Evolutionary conservation across 1,140 invertebrate species (phyloP), one percentile per base, ranked within the genome.

Genomic region (Zelostemma sp.): DNA sequence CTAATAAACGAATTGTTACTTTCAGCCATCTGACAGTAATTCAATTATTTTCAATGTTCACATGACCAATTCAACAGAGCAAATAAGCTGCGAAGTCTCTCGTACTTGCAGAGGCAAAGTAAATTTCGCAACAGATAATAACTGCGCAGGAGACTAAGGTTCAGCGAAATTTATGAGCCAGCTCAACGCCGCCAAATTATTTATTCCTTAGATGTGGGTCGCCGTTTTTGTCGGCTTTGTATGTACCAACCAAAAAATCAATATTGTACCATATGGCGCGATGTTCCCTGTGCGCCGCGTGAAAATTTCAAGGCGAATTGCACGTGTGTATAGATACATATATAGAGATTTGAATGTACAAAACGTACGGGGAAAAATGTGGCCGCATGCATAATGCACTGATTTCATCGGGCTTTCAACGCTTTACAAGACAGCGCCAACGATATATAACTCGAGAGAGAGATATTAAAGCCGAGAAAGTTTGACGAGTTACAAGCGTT

Each of bases 251-350:
- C 33, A 46, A 11, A 49, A 51, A 69, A 76, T 71, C 68, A 70
- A 75, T 72, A 73, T 71, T 53, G 28, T 47, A 63, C 64, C 71
- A 73, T 67, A 61, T 72, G 69, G 63, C 25, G 50, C 53, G 57
- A 70, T 67, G 59, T 62, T 56, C 48, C 41, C 56, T 49, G 60
- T 28, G 55, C 47, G 21, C 38, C 6, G 18, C 14, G 49, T 56
- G 28, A 46, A 69, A 55, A 49, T 60, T 60, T 60, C 45, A 60
- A 68, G 11, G 18, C 45, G 17, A 55, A 63, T 59, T 53, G 25
- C 59, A 46, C 38, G 58, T 43, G 14, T 49, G 17, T 4, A 48
- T 43, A 19, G 21, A 59, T 40, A 15, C 0, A 14, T 45, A 16
- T 16, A 50, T n/a, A 43, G 1, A n/a, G 33, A 35, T 35, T 35